Percentiles rank a stretch among this genome's conserved stretches.
Evolutionary conservation across 2,888 invertebrate species (phyloP).

Genomic region (Tineola bisselliella): DNA sequence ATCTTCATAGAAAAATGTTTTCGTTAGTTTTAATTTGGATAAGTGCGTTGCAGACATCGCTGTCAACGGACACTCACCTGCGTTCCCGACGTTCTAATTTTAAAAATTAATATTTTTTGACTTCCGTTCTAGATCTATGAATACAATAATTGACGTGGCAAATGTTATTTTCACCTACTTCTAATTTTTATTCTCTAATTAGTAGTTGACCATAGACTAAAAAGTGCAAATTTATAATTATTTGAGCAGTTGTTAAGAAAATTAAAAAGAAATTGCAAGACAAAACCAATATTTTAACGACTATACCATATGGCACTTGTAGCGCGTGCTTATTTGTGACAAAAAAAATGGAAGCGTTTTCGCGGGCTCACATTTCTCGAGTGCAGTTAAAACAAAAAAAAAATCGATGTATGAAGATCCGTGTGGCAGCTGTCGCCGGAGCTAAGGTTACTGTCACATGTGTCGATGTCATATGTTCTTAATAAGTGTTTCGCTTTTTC

Average conservation of each 20-base stretch:
- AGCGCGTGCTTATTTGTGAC: conserved; percentile 47
- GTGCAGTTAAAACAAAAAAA: conserved; percentile 17
- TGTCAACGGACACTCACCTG: conserved; percentile 58
- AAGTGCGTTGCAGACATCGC: conserved; percentile 16
- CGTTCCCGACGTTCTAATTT: conserved; percentile 52
- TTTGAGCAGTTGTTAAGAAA: no score
- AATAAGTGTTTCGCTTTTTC: not conserved
- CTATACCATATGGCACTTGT: conserved; percentile 46
- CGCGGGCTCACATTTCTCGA: conserved; percentile 48
- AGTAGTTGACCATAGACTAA: no score
- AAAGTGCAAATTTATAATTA: no score
- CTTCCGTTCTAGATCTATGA: conserved; percentile 57
- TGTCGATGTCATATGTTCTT: conserved; percentile 19
- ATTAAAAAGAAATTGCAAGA: conserved; percentile 21
- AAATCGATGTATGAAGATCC: conserved; percentile 15
- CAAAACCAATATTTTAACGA: conserved; percentile 29
- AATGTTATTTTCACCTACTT: conserved; percentile 18
- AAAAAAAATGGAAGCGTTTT: conserved; percentile 41
- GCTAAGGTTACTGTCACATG: conserved; percentile 57
- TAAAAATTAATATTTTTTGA: conserved; percentile 63
- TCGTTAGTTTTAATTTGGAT: no score
- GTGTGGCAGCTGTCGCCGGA: conserved; percentile 45
- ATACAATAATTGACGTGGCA: conserved; percentile 48
- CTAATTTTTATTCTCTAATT: not conserved
- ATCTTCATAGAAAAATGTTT: not conserved